Percentiles rank a stretch among this genome's conserved stretches.
Evolutionary conservation across 2,797 vertebrate species (phyloP).

Genomic region (Yasuhikotakia modesta): DNA sequence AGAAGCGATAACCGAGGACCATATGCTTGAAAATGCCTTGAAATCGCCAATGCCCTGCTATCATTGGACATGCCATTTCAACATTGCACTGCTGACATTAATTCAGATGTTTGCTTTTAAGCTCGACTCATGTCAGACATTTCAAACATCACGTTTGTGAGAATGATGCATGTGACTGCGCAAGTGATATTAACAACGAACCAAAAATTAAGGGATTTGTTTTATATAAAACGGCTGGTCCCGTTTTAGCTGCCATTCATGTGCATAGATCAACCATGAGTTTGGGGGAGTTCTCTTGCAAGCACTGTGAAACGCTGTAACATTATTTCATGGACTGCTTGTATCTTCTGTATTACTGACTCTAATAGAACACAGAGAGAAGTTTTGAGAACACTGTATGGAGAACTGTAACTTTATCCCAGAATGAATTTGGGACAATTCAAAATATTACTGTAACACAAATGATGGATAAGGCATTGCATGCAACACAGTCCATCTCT

Average conservation of each 20-base stretch:
- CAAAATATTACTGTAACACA: conserved; percentile 31
- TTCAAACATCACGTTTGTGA: conserved; percentile 52
- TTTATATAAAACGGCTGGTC: conserved; percentile 67
- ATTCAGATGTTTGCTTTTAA: conserved; percentile 49
- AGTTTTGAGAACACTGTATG: conserved; percentile 18
- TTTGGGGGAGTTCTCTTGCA: conserved; percentile 56
- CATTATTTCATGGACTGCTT: conserved; percentile 57
- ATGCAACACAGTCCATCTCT: conserved; percentile 62
- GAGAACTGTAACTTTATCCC: conserved; percentile 32
- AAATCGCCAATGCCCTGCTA: conserved; percentile 30
- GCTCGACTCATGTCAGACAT: conserved; percentile 57
- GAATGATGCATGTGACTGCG: conserved; percentile 39
- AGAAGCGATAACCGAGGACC: conserved; percentile 81
- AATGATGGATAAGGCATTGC: conserved; percentile 59
- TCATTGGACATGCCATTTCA: conserved; percentile 49
- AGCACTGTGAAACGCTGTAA: conserved; percentile 62
- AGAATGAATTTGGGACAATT: conserved; percentile 7
- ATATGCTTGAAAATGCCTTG: conserved; percentile 30
- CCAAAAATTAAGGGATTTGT: conserved; percentile 48
- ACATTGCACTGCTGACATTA: conserved; percentile 59
- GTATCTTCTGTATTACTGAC: conserved; percentile 22
- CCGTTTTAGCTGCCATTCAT: conserved; percentile 65
- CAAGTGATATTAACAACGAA: conserved; percentile 50
- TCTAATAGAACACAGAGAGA: conserved; percentile 11
- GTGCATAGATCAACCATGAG: conserved; percentile 54